phyloP scores from a whole-genome alignment of 2,113 vertebrate species.

The Crypturellus undulatus region DNA sequence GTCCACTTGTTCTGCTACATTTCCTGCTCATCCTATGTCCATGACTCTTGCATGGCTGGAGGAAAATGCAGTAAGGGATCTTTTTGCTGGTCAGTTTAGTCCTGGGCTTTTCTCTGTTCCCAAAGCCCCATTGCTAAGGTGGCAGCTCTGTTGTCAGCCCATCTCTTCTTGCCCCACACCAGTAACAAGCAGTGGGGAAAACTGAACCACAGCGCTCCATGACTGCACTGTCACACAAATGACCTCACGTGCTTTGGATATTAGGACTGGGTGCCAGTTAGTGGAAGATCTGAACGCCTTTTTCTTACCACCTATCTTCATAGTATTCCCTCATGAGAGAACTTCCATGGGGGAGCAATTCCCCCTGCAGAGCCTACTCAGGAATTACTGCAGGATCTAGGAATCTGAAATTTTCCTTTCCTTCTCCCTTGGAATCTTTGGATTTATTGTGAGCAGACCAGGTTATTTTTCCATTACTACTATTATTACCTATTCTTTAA shows the following conservation, averaged over 20 bases:
- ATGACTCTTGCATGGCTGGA: background rate
- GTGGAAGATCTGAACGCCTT: background rate
- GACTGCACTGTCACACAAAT: background rate
- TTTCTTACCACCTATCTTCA: background rate
- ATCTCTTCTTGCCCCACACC: background rate
- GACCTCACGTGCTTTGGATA: background rate
- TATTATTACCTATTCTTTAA: background rate
- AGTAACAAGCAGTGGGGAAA: background rate
- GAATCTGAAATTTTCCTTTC: background rate
- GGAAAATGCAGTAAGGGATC: background rate
- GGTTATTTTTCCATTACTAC: conserved; percentile 16
- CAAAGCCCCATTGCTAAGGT: background rate
- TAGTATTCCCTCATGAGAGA: background rate
- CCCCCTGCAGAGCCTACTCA: background rate
- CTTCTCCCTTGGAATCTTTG: background rate
- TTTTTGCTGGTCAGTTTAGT: background rate
- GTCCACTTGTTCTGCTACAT: background rate
- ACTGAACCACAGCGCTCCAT: fast-evolving
- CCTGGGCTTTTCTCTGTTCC: background rate
- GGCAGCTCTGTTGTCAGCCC: background rate
- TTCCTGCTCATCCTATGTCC: fast-evolving
- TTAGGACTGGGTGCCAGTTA: background rate
- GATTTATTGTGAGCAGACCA: background rate
- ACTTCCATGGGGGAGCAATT: background rate
- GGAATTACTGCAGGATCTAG: background rate